Evolutionary conservation across 2,888 invertebrate species (phyloP), one percentile per base, ranked within the genome.

Genomic region (Lucinisca nassula): DNA sequence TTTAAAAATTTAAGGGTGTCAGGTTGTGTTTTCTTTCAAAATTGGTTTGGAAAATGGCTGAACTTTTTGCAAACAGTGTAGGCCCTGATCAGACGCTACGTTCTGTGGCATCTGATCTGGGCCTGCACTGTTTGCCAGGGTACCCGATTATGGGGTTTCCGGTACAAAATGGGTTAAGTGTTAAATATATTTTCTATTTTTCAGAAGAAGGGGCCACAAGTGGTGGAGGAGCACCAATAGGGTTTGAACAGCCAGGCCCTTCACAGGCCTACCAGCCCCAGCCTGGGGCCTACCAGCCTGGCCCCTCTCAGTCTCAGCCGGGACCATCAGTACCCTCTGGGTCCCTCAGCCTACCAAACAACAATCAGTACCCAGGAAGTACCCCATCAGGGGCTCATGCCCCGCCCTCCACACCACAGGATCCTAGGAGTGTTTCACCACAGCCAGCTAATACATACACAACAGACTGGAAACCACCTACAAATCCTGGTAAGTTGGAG

Each of bases 381-480:
- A 78, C 84, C 17, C 90, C 89, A 24, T 61, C 87, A n/a, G 92
- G 91, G 14, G 84, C 91, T 17, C 91, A 93, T 74, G 93, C 93
- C 17, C 93, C 93, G 37, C 92, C 94, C 10, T 81, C 92, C 10
- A 92, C 93, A 37, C 93, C 94, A 45, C 90, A 91, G 75, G 92
- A 67, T 17, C 67, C 67, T 12, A 67, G 67, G n/a, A 67, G 67
- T 67, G 67, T 67, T 70, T 70, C 91, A 10, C 87, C 88, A 51
- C 85, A 77, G n/a, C 83, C 87, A 58, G 55, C 58, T 35, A 55
- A 82, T 30, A 77, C 70, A 73, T 74, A 58, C 61, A 82, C 79
- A 51, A 84, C 89, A 27, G 86, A 86, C 17, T 94, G 94, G 95
- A 91, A 86, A 45, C 94, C 95, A 24, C 93, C 93, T 0, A 79